A percentile compares a stretch with the other conserved stretches of the same genome.
phyloP scores from a whole-genome alignment of 2,113 vertebrate species.

The Limanda limanda region DNA sequence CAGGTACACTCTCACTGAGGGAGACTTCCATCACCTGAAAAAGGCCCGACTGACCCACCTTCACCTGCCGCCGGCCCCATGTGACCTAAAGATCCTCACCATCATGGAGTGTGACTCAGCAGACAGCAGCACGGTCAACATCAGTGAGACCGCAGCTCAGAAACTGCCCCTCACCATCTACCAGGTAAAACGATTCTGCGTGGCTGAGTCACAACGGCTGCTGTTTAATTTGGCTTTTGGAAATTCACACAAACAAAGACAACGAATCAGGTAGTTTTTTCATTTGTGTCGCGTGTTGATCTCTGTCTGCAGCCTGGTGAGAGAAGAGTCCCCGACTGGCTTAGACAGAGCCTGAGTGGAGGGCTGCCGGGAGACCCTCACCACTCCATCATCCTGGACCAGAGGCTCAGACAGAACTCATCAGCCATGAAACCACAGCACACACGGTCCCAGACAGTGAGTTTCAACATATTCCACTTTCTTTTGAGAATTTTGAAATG shows the following conservation, averaged over 20 bases:
- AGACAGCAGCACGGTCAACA: slow-evolving; percentile 84
- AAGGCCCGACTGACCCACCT: slow-evolving; percentile 94
- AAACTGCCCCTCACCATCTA: slow-evolving; percentile 90
- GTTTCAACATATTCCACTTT: slow-evolving; percentile 45
- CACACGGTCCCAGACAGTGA: slow-evolving; percentile 85
- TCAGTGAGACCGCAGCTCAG: slow-evolving; percentile 73
- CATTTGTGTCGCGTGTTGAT: background rate
- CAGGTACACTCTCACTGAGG: slow-evolving; percentile 97
- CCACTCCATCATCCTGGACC: slow-evolving; percentile 87
- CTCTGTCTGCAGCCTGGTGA: slow-evolving; percentile 66
- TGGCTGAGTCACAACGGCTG: background rate
- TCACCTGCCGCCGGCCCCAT: slow-evolving; percentile 81
- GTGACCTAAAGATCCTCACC: slow-evolving; percentile 93
- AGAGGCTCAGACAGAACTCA: slow-evolving; percentile 72
- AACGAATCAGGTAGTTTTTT: background rate
- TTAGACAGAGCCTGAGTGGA: slow-evolving; percentile 85
- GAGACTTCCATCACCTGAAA: slow-evolving; percentile 97
- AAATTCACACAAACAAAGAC: background rate
- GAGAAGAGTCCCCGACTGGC: slow-evolving; percentile 78
- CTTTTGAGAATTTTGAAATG: background rate
- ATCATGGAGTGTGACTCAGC: slow-evolving; percentile 94
- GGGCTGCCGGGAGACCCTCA: slow-evolving; percentile 92
- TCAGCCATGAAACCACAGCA: slow-evolving; percentile 76
- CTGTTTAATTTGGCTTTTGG: background rate
- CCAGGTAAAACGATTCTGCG: slow-evolving; percentile 81